A percentile compares a stretch with the other conserved stretches of the same genome.
Evolutionary conservation across 2,888 invertebrate species (phyloP).

Genomic region (Cheilosia vernalis): DNA sequence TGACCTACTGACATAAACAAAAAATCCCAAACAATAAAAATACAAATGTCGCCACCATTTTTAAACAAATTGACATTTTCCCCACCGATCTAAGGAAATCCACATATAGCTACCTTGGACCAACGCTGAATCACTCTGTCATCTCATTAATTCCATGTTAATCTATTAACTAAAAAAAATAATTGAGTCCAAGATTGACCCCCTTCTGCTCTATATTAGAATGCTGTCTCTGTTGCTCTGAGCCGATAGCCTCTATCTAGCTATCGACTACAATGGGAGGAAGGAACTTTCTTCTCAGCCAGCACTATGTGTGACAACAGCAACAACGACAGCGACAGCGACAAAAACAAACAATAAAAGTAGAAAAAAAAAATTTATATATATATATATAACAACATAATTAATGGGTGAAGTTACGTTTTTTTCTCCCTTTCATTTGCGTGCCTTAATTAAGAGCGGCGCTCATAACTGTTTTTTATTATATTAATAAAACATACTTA

Average conservation of each 20-base stretch:
- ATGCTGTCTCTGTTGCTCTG: conserved; percentile 1
- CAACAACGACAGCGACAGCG: conserved; percentile 23
- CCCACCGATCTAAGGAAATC: conserved; percentile 34
- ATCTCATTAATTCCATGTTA: conserved; percentile 44
- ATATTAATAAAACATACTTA: conserved; percentile 69
- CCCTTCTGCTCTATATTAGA: conserved; percentile 8
- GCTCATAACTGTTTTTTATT: conserved; percentile 75
- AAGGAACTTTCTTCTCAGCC: conserved; percentile 66
- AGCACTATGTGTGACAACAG: conserved; percentile 29
- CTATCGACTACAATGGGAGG: conserved; percentile 52
- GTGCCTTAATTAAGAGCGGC: conserved; percentile 73
- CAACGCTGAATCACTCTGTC: conserved; percentile 52
- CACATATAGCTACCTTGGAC: conserved; percentile 12
- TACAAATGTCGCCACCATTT: neutral
- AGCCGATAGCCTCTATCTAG: conserved; percentile 26
- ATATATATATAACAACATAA: conserved; percentile 72
- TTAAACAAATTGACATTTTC: conserved; percentile 48
- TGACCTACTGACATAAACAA: conserved; percentile 38
- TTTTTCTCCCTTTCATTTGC: conserved; percentile 59
- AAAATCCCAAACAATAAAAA: conserved; percentile 8
- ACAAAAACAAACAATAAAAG: conserved; percentile 70
- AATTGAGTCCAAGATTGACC: neutral
- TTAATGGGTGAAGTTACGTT: conserved; percentile 73
- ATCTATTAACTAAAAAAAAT: conserved; percentile 42
- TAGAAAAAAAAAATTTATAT: conserved; percentile 52